Evolutionary conservation across 2,888 invertebrate species (phyloP).

Genomic region (Pterostichus niger): DNA sequence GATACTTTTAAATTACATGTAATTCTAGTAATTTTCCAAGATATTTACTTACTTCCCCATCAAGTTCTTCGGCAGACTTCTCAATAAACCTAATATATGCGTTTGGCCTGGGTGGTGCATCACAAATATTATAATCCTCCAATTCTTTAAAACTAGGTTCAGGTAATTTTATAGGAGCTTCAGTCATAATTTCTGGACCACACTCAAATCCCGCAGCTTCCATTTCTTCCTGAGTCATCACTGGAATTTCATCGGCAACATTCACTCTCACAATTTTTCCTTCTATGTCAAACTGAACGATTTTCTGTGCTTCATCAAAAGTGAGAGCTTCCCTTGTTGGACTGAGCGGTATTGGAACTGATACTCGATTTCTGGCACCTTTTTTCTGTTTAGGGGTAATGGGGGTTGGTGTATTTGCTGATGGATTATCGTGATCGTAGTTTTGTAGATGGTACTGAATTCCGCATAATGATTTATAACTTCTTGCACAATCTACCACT

Average conservation of each 20-base stretch:
- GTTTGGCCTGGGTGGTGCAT: constrained; percentile 91
- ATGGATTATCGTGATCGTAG: constrained; percentile 90
- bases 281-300: constrained; percentile 93
- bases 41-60: constrained; percentile 82
- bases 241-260: constrained; percentile 83
- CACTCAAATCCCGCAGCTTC: constrained; percentile 66
- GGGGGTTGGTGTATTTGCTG: constrained; percentile 81
- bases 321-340: constrained; percentile 86
- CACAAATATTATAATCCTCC: constrained; percentile 88
- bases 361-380: constrained; percentile 73
- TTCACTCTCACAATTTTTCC: constrained; percentile 79
- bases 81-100: constrained; percentile 97
- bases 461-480: constrained; percentile 92
- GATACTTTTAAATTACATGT: background rate
- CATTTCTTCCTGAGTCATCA: constrained; percentile 84
- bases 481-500: constrained; percentile 89
- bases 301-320: constrained; percentile 91
- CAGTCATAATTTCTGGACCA: constrained; percentile 45
- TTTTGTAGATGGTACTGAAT: constrained; percentile 92
- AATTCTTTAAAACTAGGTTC: constrained; percentile 86
- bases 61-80: constrained; percentile 95
- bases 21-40: background rate
- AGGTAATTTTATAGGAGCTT: constrained; percentile 81
- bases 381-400: constrained; percentile 82
- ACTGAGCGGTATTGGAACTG: constrained; percentile 75